Percentiles rank a stretch among this genome's conserved stretches.
phyloP scores from a whole-genome alignment of 2,113 vertebrate genomes.

The Casuarius casuarius region DNA sequence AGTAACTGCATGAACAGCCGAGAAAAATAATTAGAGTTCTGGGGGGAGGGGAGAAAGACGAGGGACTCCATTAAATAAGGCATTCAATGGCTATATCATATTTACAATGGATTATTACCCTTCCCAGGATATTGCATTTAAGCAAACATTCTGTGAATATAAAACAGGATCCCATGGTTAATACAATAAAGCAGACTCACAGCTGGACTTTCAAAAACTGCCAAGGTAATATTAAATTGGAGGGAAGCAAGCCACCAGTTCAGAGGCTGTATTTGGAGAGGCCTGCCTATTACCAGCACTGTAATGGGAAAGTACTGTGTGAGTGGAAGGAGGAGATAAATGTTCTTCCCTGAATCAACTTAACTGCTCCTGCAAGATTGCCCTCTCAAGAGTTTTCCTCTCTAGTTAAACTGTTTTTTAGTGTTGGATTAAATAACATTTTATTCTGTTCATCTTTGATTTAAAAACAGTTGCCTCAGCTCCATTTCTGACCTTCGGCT shows the following conservation, averaged over 20 bases:
- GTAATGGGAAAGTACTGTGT: background rate
- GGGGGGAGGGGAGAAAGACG: background rate
- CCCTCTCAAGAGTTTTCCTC: background rate
- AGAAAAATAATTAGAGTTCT: constrained; percentile 37
- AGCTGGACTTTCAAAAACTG: constrained; percentile 21
- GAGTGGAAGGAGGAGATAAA: background rate
- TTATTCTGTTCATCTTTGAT: background rate
- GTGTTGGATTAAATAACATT: background rate
- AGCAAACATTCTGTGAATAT: constrained; percentile 30
- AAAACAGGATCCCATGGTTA: background rate
- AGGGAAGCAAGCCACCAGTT: background rate
- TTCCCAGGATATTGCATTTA: constrained; percentile 23
- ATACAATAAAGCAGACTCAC: background rate
- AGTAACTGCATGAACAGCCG: background rate
- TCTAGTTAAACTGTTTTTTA: background rate
- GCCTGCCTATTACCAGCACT: background rate
- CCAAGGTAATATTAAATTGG: constrained; percentile 14
- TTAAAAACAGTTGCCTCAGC: background rate
- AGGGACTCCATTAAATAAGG: background rate
- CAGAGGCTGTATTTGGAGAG: background rate
- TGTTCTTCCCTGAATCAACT: background rate
- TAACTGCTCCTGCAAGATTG: background rate
- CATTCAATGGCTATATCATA: background rate
- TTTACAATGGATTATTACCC: constrained; percentile 32
- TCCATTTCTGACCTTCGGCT: background rate